Base-by-base conservation (phyloP, 2,888 invertebrate genomes). In the Orchesella flavescens region DNA sequence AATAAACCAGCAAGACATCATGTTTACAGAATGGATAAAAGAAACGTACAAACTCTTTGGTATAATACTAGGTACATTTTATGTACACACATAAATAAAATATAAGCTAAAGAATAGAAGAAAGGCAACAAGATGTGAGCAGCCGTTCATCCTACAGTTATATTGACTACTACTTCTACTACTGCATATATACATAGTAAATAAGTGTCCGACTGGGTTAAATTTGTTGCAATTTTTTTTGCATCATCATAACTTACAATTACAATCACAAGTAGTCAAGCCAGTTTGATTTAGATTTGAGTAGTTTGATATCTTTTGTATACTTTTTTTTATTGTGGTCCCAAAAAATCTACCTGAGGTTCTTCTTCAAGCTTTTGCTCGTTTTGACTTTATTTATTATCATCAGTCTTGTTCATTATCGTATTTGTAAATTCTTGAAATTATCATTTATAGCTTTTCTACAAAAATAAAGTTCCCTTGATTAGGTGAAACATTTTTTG, bases 211-310 rank as follows among this genome's bases (percentile, higher is more conserved):
- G 24, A 24, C 61, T 24, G 61, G 23, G 61, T 24, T 61, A 61
- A 61, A 61, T 61, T 61, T 61, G 61, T 61, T 24, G 23, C 24
- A 17, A 24, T 15, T 23, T 61, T 24, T 61, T 12, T 13, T 24
- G 23, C 19, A n/a, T 53, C 15, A 61, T 19, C 61, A 61, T 23
- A 61, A 61, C 23, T 12, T 61, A 65, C 66, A 76, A 68, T 76
- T 68, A 76, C 66, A 76, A 76, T 76, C 57, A 57, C 43, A 57
- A 76, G 55, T 57, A 68, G 76, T 76, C 76, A 76, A 76, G 76
- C 76, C 43, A 76, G 76, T 76, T 76, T 76, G 43, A 66, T 66
- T 49, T 15, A 76, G 63, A 72, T 59, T 59, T 19, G 53, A 53
- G 43, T 2, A 57, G 57, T 72, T 72, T 34, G 34, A 34, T 34